phyloP scores from a whole-genome alignment of 35 echinoderm and acorn worm species.

The Lytechinus variegatus region DNA sequence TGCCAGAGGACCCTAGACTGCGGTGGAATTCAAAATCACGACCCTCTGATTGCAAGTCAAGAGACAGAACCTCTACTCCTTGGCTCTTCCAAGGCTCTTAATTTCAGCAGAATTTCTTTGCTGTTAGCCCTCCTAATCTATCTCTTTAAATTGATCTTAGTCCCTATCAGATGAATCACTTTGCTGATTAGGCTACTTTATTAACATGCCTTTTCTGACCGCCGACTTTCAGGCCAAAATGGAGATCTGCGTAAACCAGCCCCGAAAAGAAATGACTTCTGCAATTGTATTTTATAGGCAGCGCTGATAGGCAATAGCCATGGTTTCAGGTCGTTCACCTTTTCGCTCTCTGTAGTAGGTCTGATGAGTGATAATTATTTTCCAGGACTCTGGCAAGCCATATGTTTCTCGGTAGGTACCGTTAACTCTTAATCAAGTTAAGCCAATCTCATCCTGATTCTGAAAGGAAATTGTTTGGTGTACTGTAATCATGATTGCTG shows the following conservation, averaged over 20 bases:
- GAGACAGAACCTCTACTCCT: no score
- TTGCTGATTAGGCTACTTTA: neutral
- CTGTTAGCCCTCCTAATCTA: no score
- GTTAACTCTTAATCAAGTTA: slow-evolving; percentile 6
- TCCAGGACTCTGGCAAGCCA: neutral
- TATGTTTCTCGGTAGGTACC: neutral
- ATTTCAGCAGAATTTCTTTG: no score
- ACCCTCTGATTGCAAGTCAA: no score
- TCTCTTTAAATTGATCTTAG: no score
- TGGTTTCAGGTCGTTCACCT: neutral
- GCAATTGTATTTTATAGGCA: neutral
- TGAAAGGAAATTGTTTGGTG: neutral
- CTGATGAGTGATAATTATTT: neutral
- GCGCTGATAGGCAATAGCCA: neutral
- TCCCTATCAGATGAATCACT: neutral
- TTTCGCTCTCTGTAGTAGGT: neutral
- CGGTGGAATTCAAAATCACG: no score
- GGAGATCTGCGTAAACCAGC: neutral
- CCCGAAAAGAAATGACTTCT: no score
- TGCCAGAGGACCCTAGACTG: no score
- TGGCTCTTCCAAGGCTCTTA: no score
- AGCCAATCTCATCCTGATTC: neutral
- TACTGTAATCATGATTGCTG: neutral
- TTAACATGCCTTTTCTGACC: neutral
- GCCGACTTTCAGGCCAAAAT: neutral